Conservation (phyloP, 2,113 vertebrate species). For the Alces alces region DNA sequence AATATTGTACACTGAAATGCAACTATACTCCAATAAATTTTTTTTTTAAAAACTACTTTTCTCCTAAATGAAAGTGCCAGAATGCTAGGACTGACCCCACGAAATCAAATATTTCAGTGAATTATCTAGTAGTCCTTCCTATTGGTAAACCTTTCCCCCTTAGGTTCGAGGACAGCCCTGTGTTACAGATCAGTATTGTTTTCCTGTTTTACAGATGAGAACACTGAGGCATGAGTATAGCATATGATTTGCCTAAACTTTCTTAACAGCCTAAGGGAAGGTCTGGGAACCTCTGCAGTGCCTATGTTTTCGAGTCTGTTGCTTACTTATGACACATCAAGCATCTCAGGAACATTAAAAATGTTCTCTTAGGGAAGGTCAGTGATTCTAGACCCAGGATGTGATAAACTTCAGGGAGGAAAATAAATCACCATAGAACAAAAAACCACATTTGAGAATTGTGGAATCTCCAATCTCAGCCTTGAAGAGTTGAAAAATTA, state of each 20-base stretch:
- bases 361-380: constrained; percentile 26
- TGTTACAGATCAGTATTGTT: not conserved
- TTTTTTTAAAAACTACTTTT: not conserved
- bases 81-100: not conserved
- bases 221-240: not conserved
- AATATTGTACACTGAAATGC: not conserved
- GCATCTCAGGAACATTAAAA: constrained; percentile 57
- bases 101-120: not conserved
- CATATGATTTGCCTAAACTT: not conserved
- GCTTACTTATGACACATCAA: constrained; percentile 27
- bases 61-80: not conserved
- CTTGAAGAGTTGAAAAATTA: constrained; percentile 57
- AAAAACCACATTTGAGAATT: constrained; percentile 46
- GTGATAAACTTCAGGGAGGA: constrained; percentile 41
- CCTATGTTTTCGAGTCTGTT: not conserved
- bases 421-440: constrained; percentile 51
- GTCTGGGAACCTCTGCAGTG: not conserved
- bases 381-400: constrained; percentile 59
- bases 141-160: not conserved
- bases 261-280: not conserved
- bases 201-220: not conserved
- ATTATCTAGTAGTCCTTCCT: not conserved
- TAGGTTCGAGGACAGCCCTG: not conserved
- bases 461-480: not conserved
- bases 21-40: not conserved